Conservation (phyloP, 2,797 vertebrate genomes). For the Catharus ustulatus region DNA sequence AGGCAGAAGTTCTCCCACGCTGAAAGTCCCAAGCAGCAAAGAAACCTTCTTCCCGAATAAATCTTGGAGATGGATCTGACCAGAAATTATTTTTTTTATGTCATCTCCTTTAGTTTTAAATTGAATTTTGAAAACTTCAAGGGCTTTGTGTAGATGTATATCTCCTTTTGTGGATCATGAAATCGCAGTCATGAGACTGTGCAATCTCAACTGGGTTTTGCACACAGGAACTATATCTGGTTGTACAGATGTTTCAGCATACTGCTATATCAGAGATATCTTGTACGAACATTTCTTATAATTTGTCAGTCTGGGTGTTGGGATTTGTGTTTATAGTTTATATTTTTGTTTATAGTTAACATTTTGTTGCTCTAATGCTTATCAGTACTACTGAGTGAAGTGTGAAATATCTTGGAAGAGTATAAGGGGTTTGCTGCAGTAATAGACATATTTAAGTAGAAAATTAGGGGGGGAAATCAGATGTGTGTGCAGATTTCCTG, state of each 20-base stretch:
- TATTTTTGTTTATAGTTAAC: background rate
- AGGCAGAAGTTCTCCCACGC: background rate
- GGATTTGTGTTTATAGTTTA: too few species aligned
- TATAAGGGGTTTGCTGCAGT: background rate
- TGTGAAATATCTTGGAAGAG: background rate
- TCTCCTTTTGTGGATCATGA: background rate
- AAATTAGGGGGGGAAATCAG: background rate
- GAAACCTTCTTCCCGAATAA: background rate
- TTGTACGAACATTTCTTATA: conserved; percentile 6
- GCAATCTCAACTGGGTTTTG: conserved; percentile 26
- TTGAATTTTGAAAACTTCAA: conserved; percentile 10
- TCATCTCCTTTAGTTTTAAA: background rate
- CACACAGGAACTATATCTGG: background rate
- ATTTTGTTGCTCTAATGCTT: background rate
- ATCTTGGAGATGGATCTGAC: background rate
- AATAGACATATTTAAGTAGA: background rate
- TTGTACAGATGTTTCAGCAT: conserved; percentile 57
- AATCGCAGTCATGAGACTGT: background rate
- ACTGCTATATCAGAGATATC: conserved; percentile 27
- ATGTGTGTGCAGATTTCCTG: background rate
- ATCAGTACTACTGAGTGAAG: background rate
- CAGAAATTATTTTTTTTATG: background rate
- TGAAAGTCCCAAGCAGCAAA: background rate
- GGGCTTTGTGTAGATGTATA: background rate
- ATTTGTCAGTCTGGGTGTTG: background rate